phyloP scores from a whole-genome alignment of 1,140 invertebrate genomes.

The Physella acuta region DNA sequence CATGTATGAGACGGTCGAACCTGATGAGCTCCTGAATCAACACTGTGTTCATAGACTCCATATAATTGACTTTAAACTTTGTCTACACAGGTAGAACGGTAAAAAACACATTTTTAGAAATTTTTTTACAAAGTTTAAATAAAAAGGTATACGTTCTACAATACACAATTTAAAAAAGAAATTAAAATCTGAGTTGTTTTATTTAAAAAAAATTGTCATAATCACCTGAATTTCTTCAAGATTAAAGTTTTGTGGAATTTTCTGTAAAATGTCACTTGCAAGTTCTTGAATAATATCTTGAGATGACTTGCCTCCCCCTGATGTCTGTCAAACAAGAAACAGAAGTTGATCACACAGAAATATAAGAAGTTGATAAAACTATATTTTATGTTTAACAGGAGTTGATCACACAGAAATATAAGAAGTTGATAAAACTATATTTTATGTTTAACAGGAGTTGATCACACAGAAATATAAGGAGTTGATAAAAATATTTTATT shows the following conservation, averaged over 20 bases:
- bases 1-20: conserved; percentile 58
- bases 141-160: no score
- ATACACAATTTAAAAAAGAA: no score
- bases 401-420: no score
- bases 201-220: neutral
- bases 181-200: neutral
- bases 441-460: no score
- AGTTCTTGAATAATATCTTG: conserved; percentile 59
- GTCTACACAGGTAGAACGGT: conserved; percentile 32
- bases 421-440: no score
- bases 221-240: conserved; percentile 60
- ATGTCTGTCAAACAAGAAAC: conserved; percentile 41
- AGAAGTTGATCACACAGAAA: neutral
- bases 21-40: conserved; percentile 60
- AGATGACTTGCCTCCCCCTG: conserved; percentile 57
- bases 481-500: no score
- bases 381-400: no score
- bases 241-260: conserved; percentile 59
- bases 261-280: conserved; percentile 58
- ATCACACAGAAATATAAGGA: no score
- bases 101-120: neutral
- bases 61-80: conserved; percentile 58
- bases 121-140: no score
- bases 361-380: no score
- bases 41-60: conserved; percentile 62